Evolutionary conservation across 2,888 invertebrate species (phyloP).

Genomic region (Caenorhabditis doughertyi): DNA sequence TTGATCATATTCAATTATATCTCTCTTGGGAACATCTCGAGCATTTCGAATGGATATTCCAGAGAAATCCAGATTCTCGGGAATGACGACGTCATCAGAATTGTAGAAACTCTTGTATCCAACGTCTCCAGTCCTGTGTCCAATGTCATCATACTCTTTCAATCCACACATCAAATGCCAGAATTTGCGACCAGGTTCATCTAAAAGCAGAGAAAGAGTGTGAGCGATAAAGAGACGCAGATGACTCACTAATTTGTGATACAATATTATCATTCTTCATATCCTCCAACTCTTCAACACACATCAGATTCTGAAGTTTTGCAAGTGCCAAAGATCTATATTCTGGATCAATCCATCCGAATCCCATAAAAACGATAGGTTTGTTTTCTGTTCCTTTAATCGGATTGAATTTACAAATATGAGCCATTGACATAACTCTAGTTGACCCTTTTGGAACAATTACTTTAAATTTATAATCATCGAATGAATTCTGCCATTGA

Average conservation of each 20-base stretch:
- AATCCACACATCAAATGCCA: conserved; percentile 6
- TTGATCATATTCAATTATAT: conserved; percentile 40
- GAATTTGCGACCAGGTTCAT: conserved; percentile 12
- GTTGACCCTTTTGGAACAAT: conserved; percentile 16
- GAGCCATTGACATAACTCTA: neutral
- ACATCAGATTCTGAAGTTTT: neutral
- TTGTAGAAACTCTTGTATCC: conserved; percentile 26
- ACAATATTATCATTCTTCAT: conserved; percentile 1
- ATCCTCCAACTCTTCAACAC: neutral
- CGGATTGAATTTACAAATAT: neutral
- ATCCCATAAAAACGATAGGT: conserved; percentile 15
- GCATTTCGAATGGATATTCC: conserved; percentile 26
- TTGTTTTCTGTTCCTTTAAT: neutral
- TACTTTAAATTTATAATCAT: conserved; percentile 31
- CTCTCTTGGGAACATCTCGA: conserved; percentile 19
- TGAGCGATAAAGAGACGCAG: neutral
- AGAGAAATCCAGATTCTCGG: neutral
- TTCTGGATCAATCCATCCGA: conserved; percentile 31
- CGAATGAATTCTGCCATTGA: conserved; percentile 22
- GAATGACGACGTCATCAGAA: conserved; percentile 6
- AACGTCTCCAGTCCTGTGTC: conserved; percentile 12
- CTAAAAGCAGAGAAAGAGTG: neutral
- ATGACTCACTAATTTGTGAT: conserved; percentile 27
- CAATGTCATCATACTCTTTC: neutral
- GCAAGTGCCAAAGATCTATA: neutral